A percentile compares a stretch with the other conserved stretches of the same genome.
Conservation (phyloP, 1,140 invertebrate genomes). For the Copidosoma floridanum region DNA sequence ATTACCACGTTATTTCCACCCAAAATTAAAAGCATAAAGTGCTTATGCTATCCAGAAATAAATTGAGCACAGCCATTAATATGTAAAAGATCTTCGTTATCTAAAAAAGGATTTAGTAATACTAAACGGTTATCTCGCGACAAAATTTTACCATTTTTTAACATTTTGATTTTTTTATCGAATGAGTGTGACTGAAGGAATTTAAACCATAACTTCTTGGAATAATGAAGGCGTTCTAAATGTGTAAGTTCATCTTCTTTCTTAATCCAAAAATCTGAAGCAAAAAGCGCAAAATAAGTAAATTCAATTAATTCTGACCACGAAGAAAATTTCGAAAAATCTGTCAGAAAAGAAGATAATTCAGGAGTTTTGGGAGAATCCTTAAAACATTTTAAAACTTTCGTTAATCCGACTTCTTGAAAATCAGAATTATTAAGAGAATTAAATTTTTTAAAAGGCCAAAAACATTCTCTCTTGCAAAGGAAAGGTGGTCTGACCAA, state of each 20-base stretch:
- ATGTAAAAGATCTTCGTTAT: not conserved
- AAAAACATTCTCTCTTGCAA: not conserved
- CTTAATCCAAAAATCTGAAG: not conserved
- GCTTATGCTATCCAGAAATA: not conserved
- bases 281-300: not conserved
- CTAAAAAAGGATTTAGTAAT: not conserved
- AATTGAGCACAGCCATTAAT: not conserved
- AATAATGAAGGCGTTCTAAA: not conserved
- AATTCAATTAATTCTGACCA: not conserved
- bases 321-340: not conserved
- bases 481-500: conserved; percentile 31
- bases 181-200: not conserved
- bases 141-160: not conserved
- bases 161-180: not conserved
- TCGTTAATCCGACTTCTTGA: not conserved
- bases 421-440: not conserved
- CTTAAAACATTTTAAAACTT: not conserved
- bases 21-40: not conserved
- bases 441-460: not conserved
- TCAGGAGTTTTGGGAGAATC: not conserved
- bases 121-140: not conserved
- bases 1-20: not conserved
- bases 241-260: not conserved
- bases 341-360: not conserved
- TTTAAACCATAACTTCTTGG: not conserved